These are phyloP conservation scores for Larimichthys crocea DNA, from an alignment of 2,113 vertebrate species.

Conservation along the genomic window DNA sequence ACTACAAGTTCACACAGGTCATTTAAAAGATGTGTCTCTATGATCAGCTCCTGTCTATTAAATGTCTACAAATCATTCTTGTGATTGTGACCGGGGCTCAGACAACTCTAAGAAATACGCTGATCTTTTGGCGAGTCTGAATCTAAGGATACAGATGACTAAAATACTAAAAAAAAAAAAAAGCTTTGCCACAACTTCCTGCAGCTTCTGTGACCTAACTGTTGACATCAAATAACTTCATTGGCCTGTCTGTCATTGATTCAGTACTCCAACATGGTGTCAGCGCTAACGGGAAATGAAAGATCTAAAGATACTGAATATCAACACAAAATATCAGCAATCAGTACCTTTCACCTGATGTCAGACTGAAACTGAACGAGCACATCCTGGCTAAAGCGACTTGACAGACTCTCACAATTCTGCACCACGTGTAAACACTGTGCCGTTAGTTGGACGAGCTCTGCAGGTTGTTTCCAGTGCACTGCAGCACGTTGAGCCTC, in stretches of 20 bases:
- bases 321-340: neutral
- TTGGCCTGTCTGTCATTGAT: neutral
- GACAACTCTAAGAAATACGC: neutral
- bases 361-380: conserved; percentile 12
- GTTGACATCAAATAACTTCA: neutral
- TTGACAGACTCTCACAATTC: conserved; percentile 7
- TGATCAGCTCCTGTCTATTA: neutral
- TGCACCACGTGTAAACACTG: neutral
- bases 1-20: neutral
- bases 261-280: neutral
- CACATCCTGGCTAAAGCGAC: conserved; percentile 27
- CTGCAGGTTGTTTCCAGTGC: conserved; percentile 26
- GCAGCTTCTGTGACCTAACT: neutral
- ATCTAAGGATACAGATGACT: neutral
- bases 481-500: conserved; percentile 37
- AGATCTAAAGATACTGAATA: neutral
- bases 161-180: neutral
- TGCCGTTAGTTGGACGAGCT: conserved; percentile 1
- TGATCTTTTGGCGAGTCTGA: neutral
- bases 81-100: neutral
- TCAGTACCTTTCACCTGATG: neutral
- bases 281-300: neutral
- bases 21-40: neutral
- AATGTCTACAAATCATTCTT: neutral
- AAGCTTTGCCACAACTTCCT: neutral